A percentile compares a stretch with the other conserved stretches of the same genome.
Conservation (phyloP, 2,797 vertebrate genomes). For the Spondyliosoma cantharus region DNA sequence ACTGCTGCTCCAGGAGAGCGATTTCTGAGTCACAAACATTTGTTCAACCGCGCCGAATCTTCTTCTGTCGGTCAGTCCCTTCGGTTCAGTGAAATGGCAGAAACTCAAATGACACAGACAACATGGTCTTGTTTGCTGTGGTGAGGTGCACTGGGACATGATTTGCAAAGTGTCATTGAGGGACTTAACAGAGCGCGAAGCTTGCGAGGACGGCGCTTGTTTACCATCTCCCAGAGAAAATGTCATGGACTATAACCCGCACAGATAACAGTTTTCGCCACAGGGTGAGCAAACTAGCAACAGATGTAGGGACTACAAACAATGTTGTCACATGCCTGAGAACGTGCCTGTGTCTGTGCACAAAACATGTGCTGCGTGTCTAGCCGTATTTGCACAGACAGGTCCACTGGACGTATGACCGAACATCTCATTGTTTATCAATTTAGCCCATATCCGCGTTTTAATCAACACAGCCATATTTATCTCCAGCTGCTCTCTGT, state of each 20-base stretch:
- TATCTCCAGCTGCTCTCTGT: slow-evolving; percentile 68
- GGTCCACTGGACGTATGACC: slow-evolving; percentile 31
- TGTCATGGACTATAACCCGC: slow-evolving; percentile 30
- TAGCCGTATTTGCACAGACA: slow-evolving; percentile 23
- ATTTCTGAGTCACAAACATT: slow-evolving; percentile 11
- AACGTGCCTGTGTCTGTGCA: background rate
- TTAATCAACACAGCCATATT: slow-evolving; percentile 59
- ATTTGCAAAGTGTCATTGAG: slow-evolving; percentile 21
- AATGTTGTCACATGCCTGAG: slow-evolving; percentile 5
- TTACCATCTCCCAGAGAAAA: slow-evolving; percentile 39
- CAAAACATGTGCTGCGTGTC: background rate
- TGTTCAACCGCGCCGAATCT: slow-evolving; percentile 18
- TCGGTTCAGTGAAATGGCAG: slow-evolving; percentile 14
- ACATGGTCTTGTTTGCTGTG: slow-evolving; percentile 25
- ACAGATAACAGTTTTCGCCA: slow-evolving; percentile 39
- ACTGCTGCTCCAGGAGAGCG: background rate
- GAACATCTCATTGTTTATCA: slow-evolving; percentile 62
- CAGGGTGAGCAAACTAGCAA: slow-evolving; percentile 27
- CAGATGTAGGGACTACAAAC: slow-evolving; percentile 23
- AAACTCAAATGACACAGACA: slow-evolving; percentile 35
- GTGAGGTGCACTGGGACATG: slow-evolving; percentile 19
- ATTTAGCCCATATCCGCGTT: slow-evolving; percentile 55
- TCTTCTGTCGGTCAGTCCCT: background rate
- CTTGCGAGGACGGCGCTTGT: slow-evolving; percentile 25
- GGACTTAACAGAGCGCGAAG: slow-evolving; percentile 18